Conservation (phyloP, 2,797 vertebrate genomes). For the Phylloscopus collybita region DNA sequence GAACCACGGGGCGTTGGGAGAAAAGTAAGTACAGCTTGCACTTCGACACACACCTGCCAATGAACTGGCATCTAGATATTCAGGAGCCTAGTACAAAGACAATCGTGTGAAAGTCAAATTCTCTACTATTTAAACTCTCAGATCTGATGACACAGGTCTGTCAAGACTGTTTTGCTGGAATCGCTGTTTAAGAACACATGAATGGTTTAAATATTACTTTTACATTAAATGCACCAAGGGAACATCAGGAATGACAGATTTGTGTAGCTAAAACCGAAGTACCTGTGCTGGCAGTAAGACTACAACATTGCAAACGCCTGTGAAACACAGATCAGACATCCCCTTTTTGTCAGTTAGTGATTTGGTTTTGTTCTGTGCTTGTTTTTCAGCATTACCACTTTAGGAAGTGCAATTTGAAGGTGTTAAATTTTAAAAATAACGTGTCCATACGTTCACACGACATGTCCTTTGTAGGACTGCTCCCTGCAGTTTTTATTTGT, state of each 20-base stretch:
- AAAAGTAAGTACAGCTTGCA: neutral
- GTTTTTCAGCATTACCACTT: neutral
- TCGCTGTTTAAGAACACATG: neutral
- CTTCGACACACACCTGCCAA: neutral
- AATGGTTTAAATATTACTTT: neutral
- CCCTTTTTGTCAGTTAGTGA: neutral
- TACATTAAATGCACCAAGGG: neutral
- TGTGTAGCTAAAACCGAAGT: neutral
- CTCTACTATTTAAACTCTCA: neutral
- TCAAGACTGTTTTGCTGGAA: neutral
- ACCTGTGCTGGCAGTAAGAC: neutral
- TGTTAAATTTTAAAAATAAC: neutral
- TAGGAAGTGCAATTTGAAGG: neutral
- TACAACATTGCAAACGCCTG: neutral
- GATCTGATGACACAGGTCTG: neutral
- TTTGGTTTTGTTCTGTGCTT: neutral
- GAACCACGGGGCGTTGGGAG: neutral
- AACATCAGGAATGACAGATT: neutral
- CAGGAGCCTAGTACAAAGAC: neutral
- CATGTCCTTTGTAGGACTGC: neutral
- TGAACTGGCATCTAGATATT: neutral
- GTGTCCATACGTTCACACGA: neutral
- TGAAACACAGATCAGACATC: neutral
- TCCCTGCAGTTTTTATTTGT: conserved; percentile 3
- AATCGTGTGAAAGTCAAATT: neutral